phyloP scores from a whole-genome alignment of 2,888 invertebrate species.

The Agrilus biguttatus region DNA sequence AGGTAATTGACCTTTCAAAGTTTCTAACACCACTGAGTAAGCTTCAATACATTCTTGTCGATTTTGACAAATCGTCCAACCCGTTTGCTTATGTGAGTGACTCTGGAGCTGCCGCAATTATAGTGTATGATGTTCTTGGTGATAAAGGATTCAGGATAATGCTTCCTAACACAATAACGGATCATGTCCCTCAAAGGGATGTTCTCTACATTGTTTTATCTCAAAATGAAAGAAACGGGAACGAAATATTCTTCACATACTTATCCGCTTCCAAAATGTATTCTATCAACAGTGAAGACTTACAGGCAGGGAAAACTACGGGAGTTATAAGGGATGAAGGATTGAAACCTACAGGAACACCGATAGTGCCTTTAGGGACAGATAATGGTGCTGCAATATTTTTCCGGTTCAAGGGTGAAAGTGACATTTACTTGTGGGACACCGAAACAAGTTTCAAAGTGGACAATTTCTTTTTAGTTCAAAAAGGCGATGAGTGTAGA shows the following conservation, averaged over 20 bases:
- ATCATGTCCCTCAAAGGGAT: slow-evolving; percentile 30
- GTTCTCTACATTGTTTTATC: slow-evolving; percentile 44
- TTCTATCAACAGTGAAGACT: slow-evolving; percentile 38
- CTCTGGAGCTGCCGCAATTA: slow-evolving; percentile 31
- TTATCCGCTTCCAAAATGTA: slow-evolving; percentile 40
- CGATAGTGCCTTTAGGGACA: slow-evolving; percentile 42
- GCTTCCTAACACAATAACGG: slow-evolving; percentile 37
- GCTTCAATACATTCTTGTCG: slow-evolving; percentile 43
- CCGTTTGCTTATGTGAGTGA: slow-evolving; percentile 35
- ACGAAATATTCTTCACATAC: slow-evolving; percentile 42
- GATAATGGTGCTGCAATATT: slow-evolving; percentile 45
- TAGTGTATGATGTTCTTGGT: slow-evolving; percentile 37
- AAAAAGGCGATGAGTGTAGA: slow-evolving; percentile 42
- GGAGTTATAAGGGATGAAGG: slow-evolving; percentile 45
- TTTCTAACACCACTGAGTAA: slow-evolving; percentile 37
- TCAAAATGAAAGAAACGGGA: slow-evolving; percentile 33
- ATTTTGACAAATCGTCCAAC: slow-evolving; percentile 37
- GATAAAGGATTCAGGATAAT: slow-evolving; percentile 40
- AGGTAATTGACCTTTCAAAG: slow-evolving; percentile 38
- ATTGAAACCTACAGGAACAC: slow-evolving; percentile 33
- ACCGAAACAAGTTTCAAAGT: slow-evolving; percentile 39
- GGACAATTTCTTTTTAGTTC: slow-evolving; percentile 41
- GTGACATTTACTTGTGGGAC: slow-evolving; percentile 50
- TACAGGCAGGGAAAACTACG: slow-evolving; percentile 37
- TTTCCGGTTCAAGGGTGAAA: slow-evolving; percentile 46